Evolutionary conservation across 2,888 invertebrate species (phyloP), one percentile per base, ranked within the genome.

Genomic region (Punctoribates punctum): DNA sequence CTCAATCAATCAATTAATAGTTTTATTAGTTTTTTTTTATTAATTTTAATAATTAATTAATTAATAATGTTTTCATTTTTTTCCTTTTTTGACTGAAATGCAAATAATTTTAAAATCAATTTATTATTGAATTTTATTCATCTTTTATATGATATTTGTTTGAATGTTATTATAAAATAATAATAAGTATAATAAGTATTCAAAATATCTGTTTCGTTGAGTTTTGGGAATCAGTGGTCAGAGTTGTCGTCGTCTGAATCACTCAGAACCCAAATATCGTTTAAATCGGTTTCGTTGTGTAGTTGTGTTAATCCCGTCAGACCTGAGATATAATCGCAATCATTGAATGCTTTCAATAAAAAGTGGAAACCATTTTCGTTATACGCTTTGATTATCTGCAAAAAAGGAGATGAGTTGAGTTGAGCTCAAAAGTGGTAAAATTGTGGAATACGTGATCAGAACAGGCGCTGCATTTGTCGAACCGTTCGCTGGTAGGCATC

Each of bases 391-490:
- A 85, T 74, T 67, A 86, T 84, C 84, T 85, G 77, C 27, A 27
- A 46, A 23, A 73, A 51, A 42, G 34, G 34, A 20, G 25, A 8
- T 0, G 1, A 17, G 25, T 57, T 20, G 48, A 77, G 4, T 23
- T 57, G 5, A 73, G n/a, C 23, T 72, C 42, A 46, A 54, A 2
- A 54, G 25, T 70, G 72, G 70, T 27, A 13, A 20, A 54, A 3
- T 46, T 75, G 46, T 20, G 29, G 79, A 82, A 81, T 80, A 87
- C 86, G 67, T 80, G 81, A 13, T 80, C 75, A 0, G 96, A 96
- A 83, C 99, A 99, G 0, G 95, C 98, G 65, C 95, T 93, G 82
- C 98, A 99, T 80, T 92, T 91, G 75, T 88, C 87, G 86, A 95
- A 99, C 81, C 92, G 90, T 73, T 89, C 87, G 60, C 93, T 93